These are phyloP conservation scores for Hyphantria cunea DNA, from an alignment of 1,140 invertebrate genomes.

Conservation along the genomic window DNA sequence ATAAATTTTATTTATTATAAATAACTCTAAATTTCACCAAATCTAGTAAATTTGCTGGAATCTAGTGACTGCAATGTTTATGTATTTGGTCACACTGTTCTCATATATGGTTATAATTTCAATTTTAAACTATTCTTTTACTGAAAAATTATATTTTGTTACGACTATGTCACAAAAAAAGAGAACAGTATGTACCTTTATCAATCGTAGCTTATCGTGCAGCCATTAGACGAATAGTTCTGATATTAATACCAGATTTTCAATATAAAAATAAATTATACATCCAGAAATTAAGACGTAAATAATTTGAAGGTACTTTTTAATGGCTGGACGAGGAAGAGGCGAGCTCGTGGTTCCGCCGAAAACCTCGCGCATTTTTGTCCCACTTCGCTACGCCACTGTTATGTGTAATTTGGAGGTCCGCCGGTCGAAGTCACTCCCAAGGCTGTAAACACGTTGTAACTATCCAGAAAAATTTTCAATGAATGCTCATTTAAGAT, in stretches of 20 bases:
- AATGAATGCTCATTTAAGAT: background rate
- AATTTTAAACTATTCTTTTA: conserved; percentile 3
- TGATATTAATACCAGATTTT: conserved; percentile 2
- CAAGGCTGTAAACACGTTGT: conserved; percentile 38
- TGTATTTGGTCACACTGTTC: no score
- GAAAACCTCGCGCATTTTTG: conserved; percentile 52
- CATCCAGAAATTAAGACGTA: background rate
- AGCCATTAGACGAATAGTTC: conserved; percentile 30
- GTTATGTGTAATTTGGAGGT: conserved; percentile 81
- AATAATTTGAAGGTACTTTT: background rate
- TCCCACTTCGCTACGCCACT: conserved; percentile 57
- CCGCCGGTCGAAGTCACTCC: conserved; percentile 61
- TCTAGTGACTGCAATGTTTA: conserved; percentile 7
- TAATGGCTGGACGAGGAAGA: conserved; percentile 53
- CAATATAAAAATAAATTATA: background rate
- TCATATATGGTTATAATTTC: no score
- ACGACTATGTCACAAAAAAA: conserved; percentile 13
- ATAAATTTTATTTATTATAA: conserved; percentile 7
- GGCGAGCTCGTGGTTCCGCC: conserved; percentile 31
- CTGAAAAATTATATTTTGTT: conserved; percentile 1
- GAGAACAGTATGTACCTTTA: conserved; percentile 28
- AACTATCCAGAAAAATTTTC: conserved; percentile 21
- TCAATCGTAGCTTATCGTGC: conserved; percentile 33
- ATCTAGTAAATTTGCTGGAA: conserved; percentile 1
- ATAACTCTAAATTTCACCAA: conserved; percentile 15